These are phyloP conservation scores for Porites australiensis DNA, from an alignment of 64 coral and sea anemone genomes.

Conservation along the genomic window DNA sequence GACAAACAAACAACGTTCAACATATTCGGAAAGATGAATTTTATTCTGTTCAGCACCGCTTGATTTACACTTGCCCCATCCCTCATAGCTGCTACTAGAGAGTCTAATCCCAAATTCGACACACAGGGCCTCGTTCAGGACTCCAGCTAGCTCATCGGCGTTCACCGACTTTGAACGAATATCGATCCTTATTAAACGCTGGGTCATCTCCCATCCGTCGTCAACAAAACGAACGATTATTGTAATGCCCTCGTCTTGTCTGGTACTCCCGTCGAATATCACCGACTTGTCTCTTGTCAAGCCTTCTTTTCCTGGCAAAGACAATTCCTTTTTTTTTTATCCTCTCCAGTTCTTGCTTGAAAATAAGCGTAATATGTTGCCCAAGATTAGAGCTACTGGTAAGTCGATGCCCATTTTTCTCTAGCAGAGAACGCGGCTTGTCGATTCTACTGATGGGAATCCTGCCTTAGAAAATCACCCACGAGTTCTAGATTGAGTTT, in stretches of 20 bases:
- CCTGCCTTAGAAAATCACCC: constrained; percentile 76
- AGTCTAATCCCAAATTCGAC: neutral
- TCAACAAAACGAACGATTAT: constrained; percentile 54
- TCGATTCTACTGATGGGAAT: constrained; percentile 74
- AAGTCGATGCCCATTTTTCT: constrained; percentile 74
- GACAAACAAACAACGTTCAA: constrained; percentile 7
- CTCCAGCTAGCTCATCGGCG: too few relatives aligned
- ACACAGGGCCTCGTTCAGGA: too few relatives aligned
- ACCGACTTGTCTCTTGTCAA: constrained; percentile 62
- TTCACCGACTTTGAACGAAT: neutral
- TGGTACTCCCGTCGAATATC: constrained; percentile 59
- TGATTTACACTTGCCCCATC: neutral
- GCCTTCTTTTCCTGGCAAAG: constrained; percentile 68
- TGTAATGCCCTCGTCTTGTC: constrained; percentile 45
- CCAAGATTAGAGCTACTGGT: constrained; percentile 62
- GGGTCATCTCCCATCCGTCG: constrained; percentile 36
- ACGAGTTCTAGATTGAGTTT: constrained; percentile 59
- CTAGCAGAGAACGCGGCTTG: constrained; percentile 62
- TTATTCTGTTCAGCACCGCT: neutral
- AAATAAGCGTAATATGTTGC: constrained; percentile 67
- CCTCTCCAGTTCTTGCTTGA: constrained; percentile 50
- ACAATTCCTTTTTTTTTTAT: constrained; percentile 65
- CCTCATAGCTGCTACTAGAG: neutral
- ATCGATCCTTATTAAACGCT: constrained; percentile 1
- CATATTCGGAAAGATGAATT: neutral